phyloP scores from a whole-genome alignment of 1,140 invertebrate genomes.

The Tetranychus urticae region DNA sequence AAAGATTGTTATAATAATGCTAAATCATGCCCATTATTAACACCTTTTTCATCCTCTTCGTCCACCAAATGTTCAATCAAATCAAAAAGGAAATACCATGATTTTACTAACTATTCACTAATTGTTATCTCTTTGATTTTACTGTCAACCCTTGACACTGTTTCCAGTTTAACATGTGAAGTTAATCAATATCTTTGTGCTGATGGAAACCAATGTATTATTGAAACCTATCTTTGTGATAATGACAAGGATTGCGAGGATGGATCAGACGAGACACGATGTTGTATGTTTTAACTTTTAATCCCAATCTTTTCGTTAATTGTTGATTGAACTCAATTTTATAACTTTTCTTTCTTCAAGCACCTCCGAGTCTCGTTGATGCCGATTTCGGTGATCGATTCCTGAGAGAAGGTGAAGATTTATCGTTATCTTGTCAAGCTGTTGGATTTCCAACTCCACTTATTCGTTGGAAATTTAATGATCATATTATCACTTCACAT shows the following conservation, averaged over 20 bases:
- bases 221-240: constrained; percentile 44
- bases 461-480: constrained; percentile 78
- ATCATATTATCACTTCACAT: neutral
- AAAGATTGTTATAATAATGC: too few relatives aligned
- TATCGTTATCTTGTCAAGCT: constrained; percentile 58
- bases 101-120: too few relatives aligned
- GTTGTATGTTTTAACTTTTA: constrained; percentile 12
- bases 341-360: neutral
- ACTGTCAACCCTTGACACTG: too few relatives aligned
- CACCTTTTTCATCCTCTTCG: too few relatives aligned
- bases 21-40: too few relatives aligned
- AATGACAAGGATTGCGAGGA: constrained; percentile 54
- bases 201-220: neutral
- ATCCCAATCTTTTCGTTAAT: neutral
- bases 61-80: too few relatives aligned
- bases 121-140: too few relatives aligned
- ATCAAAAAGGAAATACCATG: too few relatives aligned
- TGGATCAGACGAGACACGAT: constrained; percentile 29
- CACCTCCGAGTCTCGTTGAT: neutral
- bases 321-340: neutral
- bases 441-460: constrained; percentile 67
- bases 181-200: neutral
- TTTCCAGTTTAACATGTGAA: neutral
- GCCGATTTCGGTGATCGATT: neutral
- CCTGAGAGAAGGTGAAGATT: constrained; percentile 33